phyloP scores from a whole-genome alignment of 2,797 vertebrate species.

The Microctenopoma steveboyesi region DNA sequence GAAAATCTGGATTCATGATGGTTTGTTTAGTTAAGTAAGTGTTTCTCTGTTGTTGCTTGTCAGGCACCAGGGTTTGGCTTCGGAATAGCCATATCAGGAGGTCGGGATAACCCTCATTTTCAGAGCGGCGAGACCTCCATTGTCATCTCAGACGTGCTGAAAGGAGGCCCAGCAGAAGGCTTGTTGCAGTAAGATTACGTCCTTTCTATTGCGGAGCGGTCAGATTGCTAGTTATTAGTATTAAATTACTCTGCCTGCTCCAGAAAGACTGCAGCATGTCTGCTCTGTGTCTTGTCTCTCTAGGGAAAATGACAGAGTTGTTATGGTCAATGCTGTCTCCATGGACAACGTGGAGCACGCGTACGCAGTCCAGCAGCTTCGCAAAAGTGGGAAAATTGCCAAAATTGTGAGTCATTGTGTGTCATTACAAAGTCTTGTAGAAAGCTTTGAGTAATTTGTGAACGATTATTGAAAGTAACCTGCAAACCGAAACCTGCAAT shows the following conservation, averaged over 20 bases:
- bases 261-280: conserved; percentile 55
- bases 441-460: neutral
- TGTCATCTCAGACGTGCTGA: conserved; percentile 98
- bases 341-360: conserved; percentile 99
- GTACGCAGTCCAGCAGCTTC: conserved; percentile 97
- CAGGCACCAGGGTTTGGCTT: conserved; percentile 99
- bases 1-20: neutral
- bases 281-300: conserved; percentile 44
- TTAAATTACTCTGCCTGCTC: conserved; percentile 44
- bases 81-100: conserved; percentile 98
- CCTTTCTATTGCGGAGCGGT: conserved; percentile 23
- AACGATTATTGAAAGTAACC: neutral
- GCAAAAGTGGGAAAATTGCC: conserved; percentile 99
- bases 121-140: conserved; percentile 99
- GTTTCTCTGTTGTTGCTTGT: conserved; percentile 20
- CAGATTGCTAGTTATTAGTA: conserved; percentile 42
- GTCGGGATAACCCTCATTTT: conserved; percentile 99
- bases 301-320: conserved; percentile 98
- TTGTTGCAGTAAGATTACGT: conserved; percentile 91
- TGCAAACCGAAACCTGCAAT: neutral
- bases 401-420: conserved; percentile 91
- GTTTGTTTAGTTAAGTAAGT: conserved; percentile 21
- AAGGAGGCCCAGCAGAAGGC: conserved; percentile 98
- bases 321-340: conserved; percentile 98
- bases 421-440: conserved; percentile 6